These are phyloP conservation scores for Balanococcus diminutus DNA, from an alignment of 2,888 invertebrate species.

Conservation along the genomic window DNA sequence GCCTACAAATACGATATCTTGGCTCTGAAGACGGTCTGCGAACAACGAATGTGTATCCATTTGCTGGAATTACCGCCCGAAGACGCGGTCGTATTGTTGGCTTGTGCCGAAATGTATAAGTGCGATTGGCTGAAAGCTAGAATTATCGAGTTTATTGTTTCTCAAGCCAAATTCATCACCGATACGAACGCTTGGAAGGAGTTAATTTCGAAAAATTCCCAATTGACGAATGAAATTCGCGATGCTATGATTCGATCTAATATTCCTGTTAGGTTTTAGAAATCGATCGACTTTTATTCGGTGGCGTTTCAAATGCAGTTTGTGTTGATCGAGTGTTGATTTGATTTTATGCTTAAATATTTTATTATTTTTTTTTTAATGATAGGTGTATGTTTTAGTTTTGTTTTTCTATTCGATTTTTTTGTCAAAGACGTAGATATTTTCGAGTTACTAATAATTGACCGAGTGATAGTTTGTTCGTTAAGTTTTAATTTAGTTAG, in stretches of 20 bases:
- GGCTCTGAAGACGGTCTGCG: conserved; percentile 98
- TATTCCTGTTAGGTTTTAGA: conserved; percentile 69
- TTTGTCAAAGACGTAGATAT: too few species aligned
- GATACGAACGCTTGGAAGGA: conserved; percentile 97
- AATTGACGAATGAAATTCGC: conserved; percentile 98
- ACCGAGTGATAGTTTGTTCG: too few species aligned
- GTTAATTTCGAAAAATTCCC: conserved; percentile 96
- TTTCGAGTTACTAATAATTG: too few species aligned
- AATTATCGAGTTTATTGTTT: conserved; percentile 98
- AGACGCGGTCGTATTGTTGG: conserved; percentile 94
- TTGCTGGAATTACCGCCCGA: conserved; percentile 85
- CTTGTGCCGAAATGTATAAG: conserved; percentile 95
- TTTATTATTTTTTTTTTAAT: neutral
- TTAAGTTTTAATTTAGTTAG: too few species aligned
- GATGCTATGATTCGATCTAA: conserved; percentile 97
- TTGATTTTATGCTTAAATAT: neutral
- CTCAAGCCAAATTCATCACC: conserved; percentile 98
- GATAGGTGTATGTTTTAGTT: neutral
- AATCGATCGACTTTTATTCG: too few species aligned
- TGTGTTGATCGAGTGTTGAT: neutral
- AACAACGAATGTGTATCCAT: conserved; percentile 84
- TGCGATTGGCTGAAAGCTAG: conserved; percentile 98
- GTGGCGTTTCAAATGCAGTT: neutral
- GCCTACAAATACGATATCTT: conserved; percentile 98
- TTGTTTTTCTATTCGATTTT: too few species aligned